A percentile compares a stretch with the other conserved stretches of the same genome.
phyloP scores from a whole-genome alignment of 2,797 vertebrate species.

The Ctenosaura bakeri region DNA sequence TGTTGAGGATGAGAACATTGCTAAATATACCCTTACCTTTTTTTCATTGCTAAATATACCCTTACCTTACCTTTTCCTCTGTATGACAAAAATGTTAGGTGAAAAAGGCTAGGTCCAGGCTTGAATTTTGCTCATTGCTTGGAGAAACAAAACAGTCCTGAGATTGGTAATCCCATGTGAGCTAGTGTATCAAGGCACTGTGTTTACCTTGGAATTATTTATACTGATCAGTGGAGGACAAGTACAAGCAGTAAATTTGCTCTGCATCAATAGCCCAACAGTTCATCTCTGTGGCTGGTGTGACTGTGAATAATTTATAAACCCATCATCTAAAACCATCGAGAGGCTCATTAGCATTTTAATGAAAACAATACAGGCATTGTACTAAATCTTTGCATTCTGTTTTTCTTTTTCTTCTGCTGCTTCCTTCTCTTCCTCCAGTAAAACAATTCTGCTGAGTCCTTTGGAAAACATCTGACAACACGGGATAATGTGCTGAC shows the following conservation, averaged over 20 bases:
- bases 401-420: conserved; percentile 50
- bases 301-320: conserved; percentile 79
- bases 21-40: background rate
- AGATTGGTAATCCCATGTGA: conserved; percentile 30
- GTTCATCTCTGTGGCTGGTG: conserved; percentile 64
- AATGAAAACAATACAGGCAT: conserved; percentile 76
- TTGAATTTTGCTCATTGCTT: background rate
- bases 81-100: background rate
- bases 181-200: conserved; percentile 8
- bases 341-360: conserved; percentile 81
- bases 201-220: conserved; percentile 59
- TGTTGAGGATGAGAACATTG: no score
- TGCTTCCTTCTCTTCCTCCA: conserved; percentile 40
- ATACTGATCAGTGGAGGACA: conserved; percentile 59
- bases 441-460: conserved; percentile 58
- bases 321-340: conserved; percentile 72
- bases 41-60: no score
- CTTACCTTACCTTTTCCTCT: no score
- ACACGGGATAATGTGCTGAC: conserved; percentile 78
- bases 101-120: no score
- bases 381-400: conserved; percentile 77
- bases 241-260: conserved; percentile 63
- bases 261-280: conserved; percentile 45
- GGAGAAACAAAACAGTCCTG: background rate
- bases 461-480: conserved; percentile 60